Percentiles rank a stretch among this genome's conserved stretches.
Evolutionary conservation across 2,797 vertebrate genomes (phyloP).

Genomic region (Clarias pachynema): DNA sequence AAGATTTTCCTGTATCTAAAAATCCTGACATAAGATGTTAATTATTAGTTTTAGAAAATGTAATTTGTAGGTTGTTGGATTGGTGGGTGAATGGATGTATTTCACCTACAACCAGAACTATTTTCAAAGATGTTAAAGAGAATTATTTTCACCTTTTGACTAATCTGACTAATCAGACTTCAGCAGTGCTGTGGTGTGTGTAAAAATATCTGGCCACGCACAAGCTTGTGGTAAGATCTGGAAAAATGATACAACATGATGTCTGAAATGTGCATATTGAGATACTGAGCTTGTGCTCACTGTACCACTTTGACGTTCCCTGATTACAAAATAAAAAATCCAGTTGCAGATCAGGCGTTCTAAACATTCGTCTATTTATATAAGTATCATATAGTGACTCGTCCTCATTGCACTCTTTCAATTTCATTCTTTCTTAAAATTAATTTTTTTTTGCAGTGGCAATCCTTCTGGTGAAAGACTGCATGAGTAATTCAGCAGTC

Average conservation of each 20-base stretch:
- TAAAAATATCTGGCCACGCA: neutral
- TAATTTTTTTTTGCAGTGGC: too few species aligned
- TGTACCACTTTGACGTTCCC: neutral
- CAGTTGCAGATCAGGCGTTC: neutral
- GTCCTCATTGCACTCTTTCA: neutral
- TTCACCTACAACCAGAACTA: neutral
- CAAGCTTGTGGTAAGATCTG: neutral
- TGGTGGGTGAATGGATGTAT: neutral
- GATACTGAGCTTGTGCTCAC: neutral
- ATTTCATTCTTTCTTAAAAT: neutral
- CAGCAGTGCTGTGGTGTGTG: neutral
- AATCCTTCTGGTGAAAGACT: neutral
- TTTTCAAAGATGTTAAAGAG: neutral
- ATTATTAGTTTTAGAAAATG: neutral
- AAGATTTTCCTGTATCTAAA: neutral
- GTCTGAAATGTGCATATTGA: neutral
- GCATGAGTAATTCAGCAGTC: neutral
- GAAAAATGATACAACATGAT: neutral
- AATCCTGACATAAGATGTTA: neutral
- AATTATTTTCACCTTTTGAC: neutral
- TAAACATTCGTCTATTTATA: neutral
- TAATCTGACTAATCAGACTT: neutral
- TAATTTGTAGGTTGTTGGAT: neutral
- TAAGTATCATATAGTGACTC: neutral
- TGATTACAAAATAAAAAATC: neutral